Percentiles rank a stretch among this genome's conserved stretches.
Conservation (phyloP, 2,797 vertebrate species). For the Threskiornis aethiopicus region DNA sequence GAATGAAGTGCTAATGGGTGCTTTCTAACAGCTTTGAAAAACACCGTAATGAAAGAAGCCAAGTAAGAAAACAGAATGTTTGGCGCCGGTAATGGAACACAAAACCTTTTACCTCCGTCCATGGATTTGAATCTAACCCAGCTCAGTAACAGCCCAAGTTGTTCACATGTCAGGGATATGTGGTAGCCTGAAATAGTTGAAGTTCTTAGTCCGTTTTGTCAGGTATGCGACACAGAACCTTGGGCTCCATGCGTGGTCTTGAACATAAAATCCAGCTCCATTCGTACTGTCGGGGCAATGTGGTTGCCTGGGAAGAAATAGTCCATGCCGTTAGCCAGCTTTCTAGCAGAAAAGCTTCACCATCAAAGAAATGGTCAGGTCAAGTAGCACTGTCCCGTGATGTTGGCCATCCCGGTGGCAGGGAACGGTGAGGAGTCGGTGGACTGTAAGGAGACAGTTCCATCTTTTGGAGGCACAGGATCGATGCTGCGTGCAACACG, state of each 20-base stretch:
- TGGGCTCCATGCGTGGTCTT: neutral
- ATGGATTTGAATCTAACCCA: conserved; percentile 28
- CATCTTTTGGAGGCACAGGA: neutral
- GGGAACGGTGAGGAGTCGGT: neutral
- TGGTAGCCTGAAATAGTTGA: conserved; percentile 37
- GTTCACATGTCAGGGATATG: conserved; percentile 23
- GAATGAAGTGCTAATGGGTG: neutral
- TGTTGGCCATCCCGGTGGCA: neutral
- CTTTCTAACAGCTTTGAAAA: conserved; percentile 41
- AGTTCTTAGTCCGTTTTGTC: neutral
- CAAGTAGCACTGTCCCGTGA: neutral
- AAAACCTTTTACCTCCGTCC: conserved; percentile 10
- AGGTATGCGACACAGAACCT: neutral
- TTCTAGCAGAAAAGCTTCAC: neutral
- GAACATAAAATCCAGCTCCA: neutral
- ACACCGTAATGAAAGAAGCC: neutral
- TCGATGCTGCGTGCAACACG: accelerated
- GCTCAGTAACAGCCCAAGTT: conserved; percentile 15
- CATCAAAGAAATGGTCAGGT: neutral
- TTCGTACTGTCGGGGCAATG: neutral
- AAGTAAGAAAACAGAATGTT: conserved; percentile 2
- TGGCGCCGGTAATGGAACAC: conserved; percentile 3
- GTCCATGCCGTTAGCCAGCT: neutral
- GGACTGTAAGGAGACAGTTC: neutral
- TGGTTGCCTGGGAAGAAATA: neutral